Evolutionary conservation across 1,140 invertebrate species (phyloP), one percentile per base, ranked within the genome.

Genomic region (Meloidogyne exigua): DNA sequence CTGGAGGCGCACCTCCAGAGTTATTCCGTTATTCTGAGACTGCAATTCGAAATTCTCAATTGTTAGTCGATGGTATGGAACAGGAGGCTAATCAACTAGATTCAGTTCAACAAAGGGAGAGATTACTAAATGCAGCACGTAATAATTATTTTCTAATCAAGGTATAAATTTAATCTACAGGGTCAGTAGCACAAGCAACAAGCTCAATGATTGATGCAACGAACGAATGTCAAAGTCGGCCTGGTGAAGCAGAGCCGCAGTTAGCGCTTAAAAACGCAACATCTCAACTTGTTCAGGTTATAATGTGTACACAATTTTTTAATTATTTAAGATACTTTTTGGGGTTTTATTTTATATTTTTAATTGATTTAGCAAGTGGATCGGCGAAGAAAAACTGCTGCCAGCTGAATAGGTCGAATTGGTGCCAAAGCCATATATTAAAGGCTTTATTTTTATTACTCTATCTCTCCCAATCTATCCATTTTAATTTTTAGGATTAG

Each of bases 131-230:
- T 63, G 94, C 94, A 0, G 95, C 95, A 0, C 94, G 89, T 73
- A 64, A 7, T 18, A 73, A 65, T 26, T 21, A 10, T 84, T 2
- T 95, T 88, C 18, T 65, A 25, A 32, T 23, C 15, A 66, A 26
- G 12, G 2, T 49, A 18, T 49, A 49, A n/a, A 9, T 26, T 28
- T 15, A 23, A 12, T 75, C 32, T 75, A 7, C 32, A 75, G 73
- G 62, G 57, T 90, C 93, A 66, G 89, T 98, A 15, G 95, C 96
- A 1, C 95, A 98, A 89, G 96, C 96, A 10, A 99, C 96, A 0
- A 93, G 94, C 0, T 91, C 92, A 79, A 90, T 91, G 88, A 93
- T 98, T 2, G 95, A 98, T 88, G 95, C 96, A 1, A 96, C 96
- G 0, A 91, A 97, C 87, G 91, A 93, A 9, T 95, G 94, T 89